Percentiles rank a stretch among this genome's conserved stretches.
phyloP scores from a whole-genome alignment of 1,140 invertebrate genomes.

The Maniola jurtina region DNA sequence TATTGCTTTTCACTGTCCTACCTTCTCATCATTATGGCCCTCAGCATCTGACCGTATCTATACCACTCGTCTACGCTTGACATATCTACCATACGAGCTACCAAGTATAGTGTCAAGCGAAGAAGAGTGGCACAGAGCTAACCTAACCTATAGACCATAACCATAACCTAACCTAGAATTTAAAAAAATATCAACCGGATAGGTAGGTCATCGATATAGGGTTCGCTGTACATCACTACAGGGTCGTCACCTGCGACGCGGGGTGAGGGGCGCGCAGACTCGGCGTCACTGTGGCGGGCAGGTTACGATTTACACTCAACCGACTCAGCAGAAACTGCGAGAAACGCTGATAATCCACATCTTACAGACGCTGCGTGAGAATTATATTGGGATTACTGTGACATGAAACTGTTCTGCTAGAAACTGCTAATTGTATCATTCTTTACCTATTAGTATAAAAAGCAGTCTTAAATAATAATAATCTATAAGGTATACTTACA shows the following conservation, averaged over 20 bases:
- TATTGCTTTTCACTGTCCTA: no score
- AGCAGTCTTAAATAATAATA: no score
- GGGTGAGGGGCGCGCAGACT: slow-evolving; percentile 46
- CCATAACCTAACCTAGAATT: no score
- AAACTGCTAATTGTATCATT: slow-evolving; percentile 19
- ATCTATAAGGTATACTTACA: no score
- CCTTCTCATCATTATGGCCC: no score
- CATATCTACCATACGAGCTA: no score
- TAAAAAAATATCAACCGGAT: no score
- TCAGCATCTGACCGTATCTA: no score
- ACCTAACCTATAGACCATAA: no score
- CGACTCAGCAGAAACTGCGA: slow-evolving; percentile 73
- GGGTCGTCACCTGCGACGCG: slow-evolving; percentile 66
- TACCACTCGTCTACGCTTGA: no score
- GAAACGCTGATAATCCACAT: slow-evolving; percentile 74
- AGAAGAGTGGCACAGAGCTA: no score
- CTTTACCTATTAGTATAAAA: neutral
- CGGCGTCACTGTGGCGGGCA: slow-evolving; percentile 72
- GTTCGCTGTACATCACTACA: slow-evolving; percentile 42
- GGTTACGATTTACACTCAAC: slow-evolving; percentile 78
- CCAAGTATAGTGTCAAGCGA: no score
- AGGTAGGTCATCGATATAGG: neutral
- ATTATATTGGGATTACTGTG: slow-evolving; percentile 68
- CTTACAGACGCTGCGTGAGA: slow-evolving; percentile 61
- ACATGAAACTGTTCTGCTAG: slow-evolving; percentile 39